Percentiles rank a stretch among this genome's conserved stretches.
phyloP scores from a whole-genome alignment of 2,113 vertebrate genomes.

The Erythrolamprus reginae region DNA sequence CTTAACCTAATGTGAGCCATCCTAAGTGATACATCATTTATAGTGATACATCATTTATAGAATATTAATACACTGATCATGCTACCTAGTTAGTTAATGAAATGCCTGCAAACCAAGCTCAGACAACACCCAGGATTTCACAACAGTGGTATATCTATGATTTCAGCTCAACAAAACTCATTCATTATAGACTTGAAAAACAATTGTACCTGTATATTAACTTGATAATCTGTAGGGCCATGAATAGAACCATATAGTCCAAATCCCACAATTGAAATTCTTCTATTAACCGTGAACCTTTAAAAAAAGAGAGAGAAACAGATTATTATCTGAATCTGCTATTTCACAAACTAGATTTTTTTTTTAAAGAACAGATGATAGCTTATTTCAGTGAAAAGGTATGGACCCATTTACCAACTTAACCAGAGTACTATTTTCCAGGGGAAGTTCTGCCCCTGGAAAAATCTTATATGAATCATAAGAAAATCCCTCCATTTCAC shows the following conservation, averaged over 20 bases:
- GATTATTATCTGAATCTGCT: not conserved
- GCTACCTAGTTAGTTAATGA: not conserved
- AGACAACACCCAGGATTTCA: not conserved
- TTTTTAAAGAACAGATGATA: too few species aligned
- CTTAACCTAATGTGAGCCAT: not conserved
- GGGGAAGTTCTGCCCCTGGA: not conserved
- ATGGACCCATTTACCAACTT: not conserved
- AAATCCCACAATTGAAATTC: conserved; percentile 92
- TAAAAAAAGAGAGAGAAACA: not conserved
- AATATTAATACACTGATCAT: not conserved
- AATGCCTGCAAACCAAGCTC: not conserved
- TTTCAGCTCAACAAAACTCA: not conserved
- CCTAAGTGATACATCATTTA: not conserved
- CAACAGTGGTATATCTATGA: not conserved
- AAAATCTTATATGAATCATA: too few species aligned
- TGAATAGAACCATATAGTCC: conserved; percentile 94
- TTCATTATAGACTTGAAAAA: not conserved
- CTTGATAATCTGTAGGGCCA: conserved; percentile 92
- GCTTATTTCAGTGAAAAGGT: not conserved
- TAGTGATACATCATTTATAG: not conserved
- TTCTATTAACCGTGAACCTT: conserved; percentile 91
- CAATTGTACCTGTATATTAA: conserved; percentile 90
- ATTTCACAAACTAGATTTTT: not conserved
- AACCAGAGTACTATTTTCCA: not conserved
- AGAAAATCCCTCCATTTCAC: not conserved